These are phyloP conservation scores for Drosophila neutralis DNA, from an alignment of 2,888 invertebrate species.

Conservation along the genomic window DNA sequence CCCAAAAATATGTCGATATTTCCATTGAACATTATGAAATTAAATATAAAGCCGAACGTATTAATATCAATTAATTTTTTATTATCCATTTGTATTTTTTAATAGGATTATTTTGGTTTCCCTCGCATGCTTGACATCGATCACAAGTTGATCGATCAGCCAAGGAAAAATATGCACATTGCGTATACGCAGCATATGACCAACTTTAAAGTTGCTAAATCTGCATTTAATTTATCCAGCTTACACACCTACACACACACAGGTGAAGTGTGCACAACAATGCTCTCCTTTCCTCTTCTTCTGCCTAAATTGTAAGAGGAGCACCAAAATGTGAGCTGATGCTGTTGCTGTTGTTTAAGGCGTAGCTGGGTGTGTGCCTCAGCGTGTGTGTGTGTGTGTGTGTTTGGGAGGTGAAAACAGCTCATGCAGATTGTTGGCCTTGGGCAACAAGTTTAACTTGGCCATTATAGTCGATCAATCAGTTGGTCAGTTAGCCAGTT, in stretches of 20 bases:
- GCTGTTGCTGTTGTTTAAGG: slow-evolving; percentile 20
- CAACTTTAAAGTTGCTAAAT: slow-evolving; percentile 23
- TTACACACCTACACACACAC: slow-evolving; percentile 3
- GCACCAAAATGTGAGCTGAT: slow-evolving; percentile 39
- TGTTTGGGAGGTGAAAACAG: slow-evolving; percentile 45
- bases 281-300: slow-evolving; percentile 9
- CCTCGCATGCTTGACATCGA: not conserved
- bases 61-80: not conserved
- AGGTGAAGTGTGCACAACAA: slow-evolving; percentile 43
- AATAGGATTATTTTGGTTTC: not conserved
- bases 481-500: slow-evolving; percentile 32
- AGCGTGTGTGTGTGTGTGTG: not conserved
- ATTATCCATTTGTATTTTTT: not conserved
- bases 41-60: not conserved
- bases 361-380: not conserved
- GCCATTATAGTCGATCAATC: slow-evolving; percentile 46
- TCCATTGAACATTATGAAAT: not conserved
- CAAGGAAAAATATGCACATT: not conserved
- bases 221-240: slow-evolving; percentile 36
- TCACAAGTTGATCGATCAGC: slow-evolving; percentile 2
- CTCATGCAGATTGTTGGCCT: slow-evolving; percentile 64
- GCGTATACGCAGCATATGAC: slow-evolving; percentile 46
- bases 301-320: slow-evolving; percentile 37
- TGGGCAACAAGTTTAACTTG: slow-evolving; percentile 54
- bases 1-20: not conserved